These are phyloP conservation scores for Toxotes chatareus DNA, from an alignment of 2,113 vertebrate species.

Conservation along the genomic window DNA sequence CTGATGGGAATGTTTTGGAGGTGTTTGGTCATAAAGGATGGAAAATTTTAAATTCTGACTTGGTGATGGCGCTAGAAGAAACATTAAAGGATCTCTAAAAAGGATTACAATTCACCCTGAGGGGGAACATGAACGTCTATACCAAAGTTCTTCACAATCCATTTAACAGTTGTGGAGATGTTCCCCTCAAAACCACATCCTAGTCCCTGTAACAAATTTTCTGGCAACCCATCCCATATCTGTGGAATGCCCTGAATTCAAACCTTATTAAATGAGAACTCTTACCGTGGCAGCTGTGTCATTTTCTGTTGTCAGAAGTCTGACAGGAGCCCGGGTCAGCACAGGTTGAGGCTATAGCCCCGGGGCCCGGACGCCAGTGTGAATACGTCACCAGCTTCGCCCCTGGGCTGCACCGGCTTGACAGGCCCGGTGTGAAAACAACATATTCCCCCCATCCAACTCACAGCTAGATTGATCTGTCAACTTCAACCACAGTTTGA, in stretches of 20 bases:
- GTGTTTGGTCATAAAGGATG: neutral
- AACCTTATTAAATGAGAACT: conserved; percentile 14
- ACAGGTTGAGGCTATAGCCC: conserved; percentile 37
- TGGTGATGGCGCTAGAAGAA: too few species aligned
- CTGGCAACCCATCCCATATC: neutral
- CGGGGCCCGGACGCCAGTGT: conserved; percentile 46
- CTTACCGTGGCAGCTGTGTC: conserved; percentile 15
- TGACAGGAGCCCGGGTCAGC: conserved; percentile 48
- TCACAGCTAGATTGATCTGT: conserved; percentile 65
- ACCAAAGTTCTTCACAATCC: neutral
- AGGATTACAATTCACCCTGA: too few species aligned
- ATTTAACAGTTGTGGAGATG: too few species aligned
- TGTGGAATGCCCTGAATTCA: neutral
- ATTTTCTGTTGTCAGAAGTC: conserved; percentile 38
- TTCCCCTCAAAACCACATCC: too few species aligned
- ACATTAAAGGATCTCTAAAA: too few species aligned
- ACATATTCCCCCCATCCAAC: conserved; percentile 38
- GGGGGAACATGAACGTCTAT: neutral
- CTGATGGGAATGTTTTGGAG: neutral
- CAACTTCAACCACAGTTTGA: conserved; percentile 54
- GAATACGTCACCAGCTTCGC: conserved; percentile 43
- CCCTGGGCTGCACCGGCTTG: conserved; percentile 43
- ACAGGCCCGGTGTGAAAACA: conserved; percentile 67
- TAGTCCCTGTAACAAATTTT: neutral
- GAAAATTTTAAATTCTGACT: neutral